Evolutionary conservation across 2,113 vertebrate species (phyloP).

Genomic region (Herpetotheres cachinnans): DNA sequence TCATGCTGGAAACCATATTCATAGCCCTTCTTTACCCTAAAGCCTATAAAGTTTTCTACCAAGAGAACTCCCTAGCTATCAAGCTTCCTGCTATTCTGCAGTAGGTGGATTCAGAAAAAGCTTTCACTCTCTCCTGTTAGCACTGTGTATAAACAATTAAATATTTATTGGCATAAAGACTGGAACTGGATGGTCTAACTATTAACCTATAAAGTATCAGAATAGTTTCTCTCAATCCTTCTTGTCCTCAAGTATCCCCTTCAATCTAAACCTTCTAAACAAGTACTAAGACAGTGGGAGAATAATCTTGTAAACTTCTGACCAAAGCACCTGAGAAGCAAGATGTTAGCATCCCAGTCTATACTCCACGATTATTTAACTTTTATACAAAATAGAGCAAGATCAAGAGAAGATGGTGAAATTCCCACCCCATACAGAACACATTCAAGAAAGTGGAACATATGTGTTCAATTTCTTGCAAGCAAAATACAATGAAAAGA

Average conservation of each 20-base stretch:
- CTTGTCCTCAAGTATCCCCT: background rate
- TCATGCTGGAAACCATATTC: background rate
- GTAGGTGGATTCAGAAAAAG: background rate
- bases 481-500: background rate
- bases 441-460: background rate
- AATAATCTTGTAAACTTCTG: background rate
- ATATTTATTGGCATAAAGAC: background rate
- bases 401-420: background rate
- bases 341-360: background rate
- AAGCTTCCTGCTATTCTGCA: background rate
- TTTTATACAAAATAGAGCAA: background rate
- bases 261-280: background rate
- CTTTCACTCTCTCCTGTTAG: background rate
- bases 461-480: background rate
- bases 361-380: background rate
- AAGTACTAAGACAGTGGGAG: background rate
- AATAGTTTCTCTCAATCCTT: background rate
- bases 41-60: background rate
- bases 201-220: background rate
- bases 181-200: background rate
- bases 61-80: background rate
- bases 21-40: background rate
- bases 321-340: background rate
- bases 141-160: background rate
- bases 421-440: background rate